phyloP scores from a whole-genome alignment of 2,113 vertebrate species.

The Manacus vitellinus region DNA sequence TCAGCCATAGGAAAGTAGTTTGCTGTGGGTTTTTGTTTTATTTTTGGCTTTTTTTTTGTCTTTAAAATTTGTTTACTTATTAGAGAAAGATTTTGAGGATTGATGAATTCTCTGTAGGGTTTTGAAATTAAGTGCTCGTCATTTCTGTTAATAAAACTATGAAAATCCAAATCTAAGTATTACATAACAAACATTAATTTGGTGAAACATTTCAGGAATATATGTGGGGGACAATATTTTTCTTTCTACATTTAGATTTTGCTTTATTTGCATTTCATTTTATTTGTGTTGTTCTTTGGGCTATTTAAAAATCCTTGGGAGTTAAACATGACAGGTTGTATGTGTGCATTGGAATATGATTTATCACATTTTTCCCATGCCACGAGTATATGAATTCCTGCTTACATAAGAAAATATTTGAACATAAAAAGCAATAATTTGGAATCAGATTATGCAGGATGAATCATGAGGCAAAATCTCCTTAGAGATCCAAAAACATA shows the following conservation, averaged over 20 bases:
- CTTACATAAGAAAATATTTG: conserved; percentile 66
- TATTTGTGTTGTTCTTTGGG: conserved; percentile 46
- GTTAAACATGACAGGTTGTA: conserved; percentile 34
- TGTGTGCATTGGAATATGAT: conserved; percentile 34
- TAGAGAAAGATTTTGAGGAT: background rate
- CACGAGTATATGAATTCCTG: conserved; percentile 44
- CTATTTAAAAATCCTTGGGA: conserved; percentile 47
- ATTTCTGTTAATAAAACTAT: background rate
- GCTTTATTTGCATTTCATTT: conserved; percentile 26
- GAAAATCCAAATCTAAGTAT: background rate
- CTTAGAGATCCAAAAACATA: conserved; percentile 34
- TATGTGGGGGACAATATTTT: background rate
- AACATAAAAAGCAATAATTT: conserved; percentile 60
- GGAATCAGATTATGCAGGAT: conserved; percentile 48
- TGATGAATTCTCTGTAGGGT: background rate
- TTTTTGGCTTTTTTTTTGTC: background rate
- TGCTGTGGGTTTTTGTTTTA: background rate
- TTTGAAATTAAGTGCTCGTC: background rate
- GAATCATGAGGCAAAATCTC: conserved; percentile 56
- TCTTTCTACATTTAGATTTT: conserved; percentile 41
- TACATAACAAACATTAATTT: background rate
- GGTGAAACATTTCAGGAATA: background rate
- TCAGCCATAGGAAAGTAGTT: background rate
- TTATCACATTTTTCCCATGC: conserved; percentile 54
- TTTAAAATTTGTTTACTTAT: background rate